Evolutionary conservation across 1,140 invertebrate species (phyloP).

Genomic region (Zaprionus inermis): DNA sequence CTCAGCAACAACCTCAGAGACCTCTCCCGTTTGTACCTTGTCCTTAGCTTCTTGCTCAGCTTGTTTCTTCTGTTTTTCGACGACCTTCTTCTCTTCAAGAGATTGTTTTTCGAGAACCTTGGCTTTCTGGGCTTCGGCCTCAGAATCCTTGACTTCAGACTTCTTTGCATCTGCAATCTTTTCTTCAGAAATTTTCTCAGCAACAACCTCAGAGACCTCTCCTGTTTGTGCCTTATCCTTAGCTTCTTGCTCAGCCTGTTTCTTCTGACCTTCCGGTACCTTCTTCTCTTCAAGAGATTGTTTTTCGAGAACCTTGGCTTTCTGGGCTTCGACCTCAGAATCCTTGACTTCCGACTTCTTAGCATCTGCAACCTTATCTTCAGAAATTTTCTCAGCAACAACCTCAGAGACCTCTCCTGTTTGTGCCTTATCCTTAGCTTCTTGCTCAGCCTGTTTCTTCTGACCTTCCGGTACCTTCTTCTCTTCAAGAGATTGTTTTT

Average conservation of each 20-base stretch:
- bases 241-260: slow-evolving; percentile 24
- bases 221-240: slow-evolving; percentile 27
- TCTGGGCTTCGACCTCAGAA: slow-evolving; percentile 28
- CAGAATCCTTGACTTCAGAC: slow-evolving; percentile 13
- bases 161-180: slow-evolving; percentile 11
- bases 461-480: slow-evolving; percentile 8
- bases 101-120: slow-evolving; percentile 33
- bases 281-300: slow-evolving; percentile 30
- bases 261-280: slow-evolving; percentile 11
- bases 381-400: slow-evolving; percentile 13
- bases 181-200: slow-evolving; percentile 39
- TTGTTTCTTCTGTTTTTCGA: slow-evolving; percentile 28
- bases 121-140: slow-evolving; percentile 27
- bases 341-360: slow-evolving; percentile 3
- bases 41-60: slow-evolving; percentile 25
- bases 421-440: slow-evolving; percentile 12
- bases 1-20: slow-evolving; percentile 24
- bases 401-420: slow-evolving; percentile 45
- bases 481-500: slow-evolving; percentile 34
- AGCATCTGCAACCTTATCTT: slow-evolving; percentile 12
- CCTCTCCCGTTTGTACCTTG: slow-evolving; percentile 12
- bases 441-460: slow-evolving; percentile 25
- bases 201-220: slow-evolving; percentile 42
- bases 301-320: slow-evolving; percentile 29
- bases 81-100: slow-evolving; percentile 21